Base-by-base conservation (phyloP, 2,888 invertebrate species). In the Drosophila kanekoi region DNA sequence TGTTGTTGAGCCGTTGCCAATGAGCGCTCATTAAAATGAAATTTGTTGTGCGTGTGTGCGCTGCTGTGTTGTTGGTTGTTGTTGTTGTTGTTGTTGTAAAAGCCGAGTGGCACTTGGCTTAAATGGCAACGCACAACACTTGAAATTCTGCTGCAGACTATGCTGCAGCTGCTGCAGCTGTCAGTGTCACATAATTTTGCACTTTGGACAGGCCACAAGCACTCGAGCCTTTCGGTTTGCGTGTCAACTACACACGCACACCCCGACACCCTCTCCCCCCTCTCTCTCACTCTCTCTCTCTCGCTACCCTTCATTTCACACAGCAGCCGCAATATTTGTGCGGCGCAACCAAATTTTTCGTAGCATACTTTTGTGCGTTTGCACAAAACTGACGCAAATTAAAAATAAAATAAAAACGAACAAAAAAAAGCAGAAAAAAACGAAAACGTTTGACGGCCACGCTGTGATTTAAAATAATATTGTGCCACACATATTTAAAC, bases 21-120 rank as follows among this genome's bases (percentile, higher is more conserved):
- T 80, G 66, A 66, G 72, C 70, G 65, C 86, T 87, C 88, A 82
- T 83, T 87, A 79, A 88, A 86, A 70, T 82, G 56, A 79, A 71
- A 88, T 88, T 88, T 80, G 75, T 74, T 74, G 62, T 74, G 65
- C 65, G 63, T 76, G 72, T 67, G 40, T 38, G 35, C 28, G 65
- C 16, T 37, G 60, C 32, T 45, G 18, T 62, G 51, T 32, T 64
- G 52, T 63, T 72, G 53, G 47, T 13, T 41, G 67, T 23, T 69
- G 79, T 70, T n/a, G n/a, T n/a, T n/a, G n/a, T n/a, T n/a, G 47
- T 13, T 41, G 67, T 23, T 69, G 79, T 70, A 69, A 70, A 56
- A 33, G 62, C 41, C 72, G 63, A 79, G 79, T 75, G 79, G 49
- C 82, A 64, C 79, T 79, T 70, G 82, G 73, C 67, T 73, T 79